Evolutionary conservation across 2,113 vertebrate species (phyloP), one percentile per base, ranked within the genome.

Genomic region (Bos javanicus): DNA sequence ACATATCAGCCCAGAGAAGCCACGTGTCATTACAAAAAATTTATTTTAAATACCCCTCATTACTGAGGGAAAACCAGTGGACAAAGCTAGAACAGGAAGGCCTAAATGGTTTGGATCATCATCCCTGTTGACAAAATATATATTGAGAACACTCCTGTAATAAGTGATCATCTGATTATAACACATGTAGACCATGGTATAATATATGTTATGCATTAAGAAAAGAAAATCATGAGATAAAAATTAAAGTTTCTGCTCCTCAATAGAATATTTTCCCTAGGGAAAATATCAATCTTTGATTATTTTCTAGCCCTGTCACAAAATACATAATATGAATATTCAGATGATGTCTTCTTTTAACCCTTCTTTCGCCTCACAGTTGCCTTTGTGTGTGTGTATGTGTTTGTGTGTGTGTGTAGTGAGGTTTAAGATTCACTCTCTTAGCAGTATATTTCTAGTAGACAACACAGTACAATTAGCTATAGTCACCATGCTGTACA

Each of bases 401-500:
- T 46, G 30, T 33, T 16, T 43, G 43, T 43, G 17, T 94, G 26
- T 46, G 30, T 33, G 25, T 74, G 28, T 57, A 17, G 19, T 67
- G 28, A 71, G 60, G 25, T 43, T 57, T 23, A 13, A 36, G 43
- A 60, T 33, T n/a, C 36, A 19, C 7, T 48, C 12, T 84, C n/a
- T 90, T 4, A 14, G 46, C 80, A 62, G 54, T 67, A 76, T 59
- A n/a, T 21, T n/a, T 48, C n/a, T 14, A n/a, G 33, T 2, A 19
- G 13, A 39, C 59, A 43, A 39, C 4, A 26, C 30, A 19, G 48
- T 6, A 12, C 16, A 0, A 19, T 39, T 43, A 82, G 15, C 39
- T 6, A 16, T 0, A 8, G 33, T 59, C 74, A 36, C 16, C 5
- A 39, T 0, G 25, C 30, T 8, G 23, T 9, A 7, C 4, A 36